A percentile compares a stretch with the other conserved stretches of the same genome.
phyloP scores from a whole-genome alignment of 2,888 invertebrate genomes.

The Oscheius sp. region DNA sequence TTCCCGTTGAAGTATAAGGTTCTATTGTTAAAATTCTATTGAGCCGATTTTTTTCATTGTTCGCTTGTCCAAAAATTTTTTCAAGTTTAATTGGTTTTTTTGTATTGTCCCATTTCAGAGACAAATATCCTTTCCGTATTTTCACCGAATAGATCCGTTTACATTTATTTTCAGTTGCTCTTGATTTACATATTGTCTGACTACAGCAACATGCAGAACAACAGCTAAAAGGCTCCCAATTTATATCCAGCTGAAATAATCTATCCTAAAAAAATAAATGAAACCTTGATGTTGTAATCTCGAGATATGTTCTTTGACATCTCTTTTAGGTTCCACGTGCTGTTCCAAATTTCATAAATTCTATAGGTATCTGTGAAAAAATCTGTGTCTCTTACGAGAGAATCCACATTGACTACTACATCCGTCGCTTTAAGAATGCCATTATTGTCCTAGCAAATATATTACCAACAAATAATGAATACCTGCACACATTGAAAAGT shows the following conservation, averaged over 20 bases:
- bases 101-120: neutral
- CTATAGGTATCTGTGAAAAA: neutral
- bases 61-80: neutral
- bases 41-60: neutral
- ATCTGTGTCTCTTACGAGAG: neutral
- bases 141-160: constrained; percentile 1
- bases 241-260: neutral
- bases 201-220: constrained; percentile 23
- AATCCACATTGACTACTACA: constrained; percentile 17
- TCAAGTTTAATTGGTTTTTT: neutral
- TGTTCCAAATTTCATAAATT: constrained; percentile 13
- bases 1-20: neutral
- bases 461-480: neutral
- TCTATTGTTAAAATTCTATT: neutral
- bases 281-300: neutral
- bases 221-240: constrained; percentile 19
- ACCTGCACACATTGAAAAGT: constrained; percentile 14
- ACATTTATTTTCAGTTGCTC: constrained; percentile 7
- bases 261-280: too few relatives aligned
- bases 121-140: constrained; percentile 6
- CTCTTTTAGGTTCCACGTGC: neutral
- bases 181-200: neutral
- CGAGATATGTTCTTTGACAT: neutral
- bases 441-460: neutral
- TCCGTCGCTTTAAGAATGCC: neutral